phyloP scores from a whole-genome alignment of 37 sponge, comb jelly and placozoan species.

The Haliclona indistincta region DNA sequence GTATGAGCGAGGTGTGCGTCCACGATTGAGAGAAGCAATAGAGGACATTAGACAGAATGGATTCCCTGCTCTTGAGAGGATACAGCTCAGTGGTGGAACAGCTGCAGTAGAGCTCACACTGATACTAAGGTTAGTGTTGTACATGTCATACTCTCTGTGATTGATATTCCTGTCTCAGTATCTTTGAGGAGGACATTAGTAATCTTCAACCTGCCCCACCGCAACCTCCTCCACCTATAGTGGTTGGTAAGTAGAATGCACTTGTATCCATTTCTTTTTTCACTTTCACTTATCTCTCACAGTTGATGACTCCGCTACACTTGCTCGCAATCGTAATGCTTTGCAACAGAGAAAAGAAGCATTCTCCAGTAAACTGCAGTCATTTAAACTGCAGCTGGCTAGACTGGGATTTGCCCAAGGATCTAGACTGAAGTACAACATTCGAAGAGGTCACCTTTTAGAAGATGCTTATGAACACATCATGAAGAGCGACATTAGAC shows the following conservation, averaged over 20 bases:
- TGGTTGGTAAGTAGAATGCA: neutral
- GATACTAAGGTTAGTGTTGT: slow-evolving; percentile 43
- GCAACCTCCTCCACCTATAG: slow-evolving; percentile 3
- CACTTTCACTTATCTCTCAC: neutral
- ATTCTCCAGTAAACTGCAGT: slow-evolving; percentile 67
- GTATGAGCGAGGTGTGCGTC: slow-evolving; percentile 54
- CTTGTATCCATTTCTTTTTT: neutral
- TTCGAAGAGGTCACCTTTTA: slow-evolving; percentile 78
- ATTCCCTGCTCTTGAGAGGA: slow-evolving; percentile 39
- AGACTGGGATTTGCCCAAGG: slow-evolving; percentile 64
- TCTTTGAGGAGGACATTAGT: slow-evolving; percentile 80
- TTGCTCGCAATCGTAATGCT: no score
- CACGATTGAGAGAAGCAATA: slow-evolving; percentile 47
- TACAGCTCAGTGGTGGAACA: slow-evolving; percentile 55
- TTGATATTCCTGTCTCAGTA: slow-evolving; percentile 3
- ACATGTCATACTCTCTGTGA: neutral
- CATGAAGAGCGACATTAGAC: slow-evolving; percentile 54
- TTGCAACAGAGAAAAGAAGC: slow-evolving; percentile 61
- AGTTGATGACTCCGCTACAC: no score
- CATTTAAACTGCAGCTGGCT: slow-evolving; percentile 63
- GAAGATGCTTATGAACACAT: slow-evolving; percentile 81
- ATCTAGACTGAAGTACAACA: slow-evolving; percentile 69
- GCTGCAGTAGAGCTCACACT: slow-evolving; percentile 50
- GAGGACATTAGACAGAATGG: slow-evolving; percentile 42
- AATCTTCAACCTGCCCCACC: neutral